Base-by-base conservation (phyloP, 2,113 vertebrate genomes). In the Peromyscus polionotus region DNA sequence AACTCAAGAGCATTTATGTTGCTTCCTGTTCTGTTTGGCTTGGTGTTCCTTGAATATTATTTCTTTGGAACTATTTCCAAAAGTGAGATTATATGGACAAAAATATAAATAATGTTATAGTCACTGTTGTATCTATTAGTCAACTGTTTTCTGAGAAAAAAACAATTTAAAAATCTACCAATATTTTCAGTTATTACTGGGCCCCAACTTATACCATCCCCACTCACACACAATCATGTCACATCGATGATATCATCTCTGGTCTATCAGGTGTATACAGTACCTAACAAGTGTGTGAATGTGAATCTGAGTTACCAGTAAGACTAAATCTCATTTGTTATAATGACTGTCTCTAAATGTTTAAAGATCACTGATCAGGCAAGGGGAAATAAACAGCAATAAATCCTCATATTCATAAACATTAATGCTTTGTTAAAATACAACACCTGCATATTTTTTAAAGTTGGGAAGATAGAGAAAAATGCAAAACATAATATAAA, bases 31-130 rank as follows among this genome's bases (percentile, higher is more conserved):
- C 83, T 11, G 7, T 93, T 90, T 76, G 31, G 20, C 68, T 94
- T 95, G 65, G 14, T 63, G 94, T 91, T 88, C 7, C 45, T 94
- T 90, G 39, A 7, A 17, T 33, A 3, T 84, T 88, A 68, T 70
- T 92, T 72, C 36, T 92, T 90, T 39, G 36, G 20, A 94, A 90
- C 83, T 83, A 90, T 67, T 79, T 33, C 75, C 73, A 88, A 86
- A 89, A 85, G 65, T 67, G 4, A 72, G 76, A 94, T 70, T 36
- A 81, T n/a, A 39, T 3, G 76, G 51, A 1, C 94, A 42, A 87
- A 90, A 84, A 90, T 87, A 86, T 36, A 79, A 88, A 94, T 79
- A 88, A 80, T 59, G 7, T 54, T 59, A 88, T 16, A 61, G 42
- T 45, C 73, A 54, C 51, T 36, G 16, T 31, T 48, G 36, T 67